Conservation (phyloP, 2,113 vertebrate species). For the Emydocephalus ijimae region DNA sequence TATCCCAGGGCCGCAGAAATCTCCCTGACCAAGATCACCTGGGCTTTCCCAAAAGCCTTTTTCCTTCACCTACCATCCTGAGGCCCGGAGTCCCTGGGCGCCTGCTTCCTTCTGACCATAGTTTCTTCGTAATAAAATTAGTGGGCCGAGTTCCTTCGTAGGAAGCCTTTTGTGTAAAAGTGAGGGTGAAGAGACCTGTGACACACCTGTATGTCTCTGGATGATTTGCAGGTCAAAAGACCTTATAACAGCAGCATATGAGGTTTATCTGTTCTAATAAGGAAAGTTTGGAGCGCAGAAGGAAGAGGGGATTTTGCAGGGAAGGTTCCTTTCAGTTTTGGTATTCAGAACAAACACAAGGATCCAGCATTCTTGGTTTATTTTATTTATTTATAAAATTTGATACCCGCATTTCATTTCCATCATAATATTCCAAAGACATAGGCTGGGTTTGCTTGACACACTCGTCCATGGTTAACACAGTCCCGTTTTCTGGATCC, state of each 20-base stretch:
- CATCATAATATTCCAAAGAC: background rate
- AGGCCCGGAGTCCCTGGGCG: background rate
- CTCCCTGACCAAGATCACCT: background rate
- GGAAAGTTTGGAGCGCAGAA: background rate
- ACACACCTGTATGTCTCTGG: background rate
- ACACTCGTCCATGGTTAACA: background rate
- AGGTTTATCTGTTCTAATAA: background rate
- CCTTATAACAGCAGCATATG: background rate
- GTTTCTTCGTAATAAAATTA: background rate
- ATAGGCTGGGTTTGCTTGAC: background rate
- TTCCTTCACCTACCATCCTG: background rate
- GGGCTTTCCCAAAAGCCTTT: background rate
- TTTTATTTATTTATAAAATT: background rate
- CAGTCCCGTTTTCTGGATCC: background rate
- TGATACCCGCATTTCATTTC: background rate
- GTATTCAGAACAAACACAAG: background rate
- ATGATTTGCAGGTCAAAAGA: background rate
- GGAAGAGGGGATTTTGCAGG: background rate
- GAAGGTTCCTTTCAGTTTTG: background rate
- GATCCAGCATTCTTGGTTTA: background rate
- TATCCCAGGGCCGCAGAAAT: background rate
- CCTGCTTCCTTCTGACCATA: background rate
- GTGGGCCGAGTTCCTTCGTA: background rate
- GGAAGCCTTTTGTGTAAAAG: background rate
- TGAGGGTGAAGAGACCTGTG: background rate